Conservation (phyloP, 2,888 invertebrate species). For the Lacanobia oleracea region DNA sequence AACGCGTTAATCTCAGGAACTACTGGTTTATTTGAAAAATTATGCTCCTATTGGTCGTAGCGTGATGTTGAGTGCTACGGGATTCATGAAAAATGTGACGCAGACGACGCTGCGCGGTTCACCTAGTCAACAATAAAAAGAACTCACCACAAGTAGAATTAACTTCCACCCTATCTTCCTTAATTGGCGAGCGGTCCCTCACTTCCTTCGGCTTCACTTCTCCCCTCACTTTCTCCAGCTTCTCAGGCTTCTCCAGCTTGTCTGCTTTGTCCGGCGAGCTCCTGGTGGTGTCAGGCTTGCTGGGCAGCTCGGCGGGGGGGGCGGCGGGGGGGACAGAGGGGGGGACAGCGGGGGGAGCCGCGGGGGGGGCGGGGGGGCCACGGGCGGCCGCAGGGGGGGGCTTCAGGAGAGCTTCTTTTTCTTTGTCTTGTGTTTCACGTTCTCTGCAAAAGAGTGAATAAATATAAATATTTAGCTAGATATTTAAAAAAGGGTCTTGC, state of each 20-base stretch:
- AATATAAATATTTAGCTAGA: neutral
- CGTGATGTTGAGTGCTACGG: no score
- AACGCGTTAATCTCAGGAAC: no score
- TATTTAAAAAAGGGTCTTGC: no score
- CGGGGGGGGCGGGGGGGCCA: rapidly evolving
- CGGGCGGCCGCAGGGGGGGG: slow-evolving; percentile 36
- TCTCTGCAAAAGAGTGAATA: slow-evolving; percentile 70
- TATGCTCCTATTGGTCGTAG: no score
- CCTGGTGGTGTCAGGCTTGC: slow-evolving; percentile 76
- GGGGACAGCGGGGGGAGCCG: rapidly evolving
- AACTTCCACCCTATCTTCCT: slow-evolving; percentile 76
- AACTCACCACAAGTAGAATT: slow-evolving; percentile 85
- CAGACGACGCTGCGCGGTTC: no score
- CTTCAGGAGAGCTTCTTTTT: slow-evolving; percentile 58
- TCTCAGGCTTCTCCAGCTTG: slow-evolving; percentile 69
- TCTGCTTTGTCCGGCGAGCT: slow-evolving; percentile 69
- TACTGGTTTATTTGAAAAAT: no score
- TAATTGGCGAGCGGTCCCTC: slow-evolving; percentile 72
- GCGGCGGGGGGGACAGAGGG: no score
- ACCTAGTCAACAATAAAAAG: no score
- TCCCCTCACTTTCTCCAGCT: slow-evolving; percentile 42
- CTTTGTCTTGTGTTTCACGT: slow-evolving; percentile 72
- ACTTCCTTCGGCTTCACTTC: slow-evolving; percentile 59
- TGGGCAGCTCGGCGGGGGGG: slow-evolving; percentile 8
- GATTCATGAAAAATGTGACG: no score